Conservation (phyloP, 2,888 invertebrate species). For the Harmothoe impar region DNA sequence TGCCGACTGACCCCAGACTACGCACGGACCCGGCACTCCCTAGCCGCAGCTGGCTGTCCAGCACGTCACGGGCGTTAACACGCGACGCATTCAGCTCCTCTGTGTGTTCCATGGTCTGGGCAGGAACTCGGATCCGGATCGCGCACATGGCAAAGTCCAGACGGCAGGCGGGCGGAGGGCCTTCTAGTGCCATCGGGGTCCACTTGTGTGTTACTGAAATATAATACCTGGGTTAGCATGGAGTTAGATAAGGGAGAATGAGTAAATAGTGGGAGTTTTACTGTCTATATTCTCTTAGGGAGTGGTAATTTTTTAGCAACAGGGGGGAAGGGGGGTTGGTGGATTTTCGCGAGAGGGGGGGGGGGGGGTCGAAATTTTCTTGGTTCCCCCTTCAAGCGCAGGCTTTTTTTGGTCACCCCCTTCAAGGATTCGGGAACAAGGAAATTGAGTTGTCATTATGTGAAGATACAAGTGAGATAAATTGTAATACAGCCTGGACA, state of each 20-base stretch:
- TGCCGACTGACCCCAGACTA: slow-evolving; percentile 67
- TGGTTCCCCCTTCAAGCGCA: no score
- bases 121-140: slow-evolving; percentile 71
- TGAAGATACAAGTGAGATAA: no score
- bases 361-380: no score
- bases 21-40: slow-evolving; percentile 77
- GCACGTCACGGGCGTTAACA: slow-evolving; percentile 75
- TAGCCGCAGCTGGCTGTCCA: slow-evolving; percentile 78
- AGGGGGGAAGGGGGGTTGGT: no score
- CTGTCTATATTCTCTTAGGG: no score
- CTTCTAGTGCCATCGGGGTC: slow-evolving; percentile 77
- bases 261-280: not conserved
- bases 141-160: slow-evolving; percentile 82
- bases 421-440: no score
- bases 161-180: slow-evolving; percentile 80
- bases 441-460: no score
- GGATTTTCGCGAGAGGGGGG: no score
- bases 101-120: slow-evolving; percentile 18
- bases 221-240: no score
- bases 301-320: no score
- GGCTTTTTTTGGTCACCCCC: no score
- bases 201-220: slow-evolving; percentile 76
- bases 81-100: slow-evolving; percentile 65
- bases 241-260: not conserved
- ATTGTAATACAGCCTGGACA: no score